These are phyloP conservation scores for Glaucopsyche alexis DNA, from an alignment of 2,888 invertebrate genomes.

Conservation along the genomic window DNA sequence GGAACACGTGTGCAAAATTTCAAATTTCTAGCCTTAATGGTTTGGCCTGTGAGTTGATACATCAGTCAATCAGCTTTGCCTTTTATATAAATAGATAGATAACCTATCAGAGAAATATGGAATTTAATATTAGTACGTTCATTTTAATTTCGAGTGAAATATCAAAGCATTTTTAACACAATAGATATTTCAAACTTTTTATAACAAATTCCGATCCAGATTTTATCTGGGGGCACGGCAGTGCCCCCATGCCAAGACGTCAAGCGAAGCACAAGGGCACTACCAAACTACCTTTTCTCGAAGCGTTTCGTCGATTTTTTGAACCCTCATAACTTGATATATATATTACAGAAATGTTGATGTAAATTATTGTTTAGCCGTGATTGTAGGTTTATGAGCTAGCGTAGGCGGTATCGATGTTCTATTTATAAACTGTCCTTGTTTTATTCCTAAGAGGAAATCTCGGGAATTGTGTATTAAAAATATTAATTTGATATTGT, in stretches of 20 bases:
- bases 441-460: not conserved
- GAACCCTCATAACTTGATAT: no score
- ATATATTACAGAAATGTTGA: not conserved
- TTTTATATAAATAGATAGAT: no score
- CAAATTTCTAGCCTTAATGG: no score
- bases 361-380: not conserved
- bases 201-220: not conserved
- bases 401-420: conserved; percentile 15
- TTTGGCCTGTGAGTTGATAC: no score
- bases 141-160: not conserved
- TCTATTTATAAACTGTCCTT: conserved; percentile 20
- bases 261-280: no score
- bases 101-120: not conserved
- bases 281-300: no score
- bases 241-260: no score
- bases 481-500: conserved; percentile 11
- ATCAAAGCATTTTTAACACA: not conserved
- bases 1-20: no score
- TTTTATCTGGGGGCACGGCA: no score
- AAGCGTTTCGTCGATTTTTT: no score
- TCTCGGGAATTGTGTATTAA: not conserved
- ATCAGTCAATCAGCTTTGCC: no score
- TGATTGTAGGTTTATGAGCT: not conserved
- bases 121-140: not conserved
- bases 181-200: not conserved